Evolutionary conservation across 2,888 invertebrate species (phyloP), one percentile per base, ranked within the genome.

Genomic region (Tipula confusa): DNA sequence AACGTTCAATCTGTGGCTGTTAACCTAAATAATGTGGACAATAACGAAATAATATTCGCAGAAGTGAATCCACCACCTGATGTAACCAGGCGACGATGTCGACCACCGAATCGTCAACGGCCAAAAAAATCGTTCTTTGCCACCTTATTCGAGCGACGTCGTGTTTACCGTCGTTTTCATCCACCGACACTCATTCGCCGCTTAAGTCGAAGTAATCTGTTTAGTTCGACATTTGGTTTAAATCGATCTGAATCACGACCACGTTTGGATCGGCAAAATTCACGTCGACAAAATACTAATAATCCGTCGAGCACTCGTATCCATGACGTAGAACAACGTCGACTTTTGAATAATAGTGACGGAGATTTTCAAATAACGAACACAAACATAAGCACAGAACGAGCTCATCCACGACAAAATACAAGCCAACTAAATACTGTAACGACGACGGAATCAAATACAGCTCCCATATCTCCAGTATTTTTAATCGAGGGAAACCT

Each of bases 111-210:
- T 7, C 29, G 29, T 3, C 29, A 5, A 29, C 80, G 29, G 2
- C 80, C 80, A 9, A 29, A 31, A 29, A 80, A 80, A 13, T 80
- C 80, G 29, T 80, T 80, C 29, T 80, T 29, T n/a, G 80, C 80
- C 29, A 80, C 29, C 15, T 9, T 80, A 2, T 80, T 80, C 7
- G 80, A 80, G 29, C 13, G 80, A 13, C 80, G 80, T 15, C 80
- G 80, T 80, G 80, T 80, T 7, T 80, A 80, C 11, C 80, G n/a
- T 0, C 80, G 15, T 13, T 29, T 80, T 29, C 80, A 80, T 29
- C 80, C 80, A 80, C 80, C 80, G 5, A 80, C 80, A 13, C 31
- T 80, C 4, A 80, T 80, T 31, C 80, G 80, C 15, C 80, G 80
- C 80, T 29, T 80, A 29, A 80, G 80, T 31, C 11, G 80, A n/a